Percentiles rank a stretch among this genome's conserved stretches.
phyloP scores from a whole-genome alignment of 2,888 invertebrate species.

The Amphipyra tragopoginis region DNA sequence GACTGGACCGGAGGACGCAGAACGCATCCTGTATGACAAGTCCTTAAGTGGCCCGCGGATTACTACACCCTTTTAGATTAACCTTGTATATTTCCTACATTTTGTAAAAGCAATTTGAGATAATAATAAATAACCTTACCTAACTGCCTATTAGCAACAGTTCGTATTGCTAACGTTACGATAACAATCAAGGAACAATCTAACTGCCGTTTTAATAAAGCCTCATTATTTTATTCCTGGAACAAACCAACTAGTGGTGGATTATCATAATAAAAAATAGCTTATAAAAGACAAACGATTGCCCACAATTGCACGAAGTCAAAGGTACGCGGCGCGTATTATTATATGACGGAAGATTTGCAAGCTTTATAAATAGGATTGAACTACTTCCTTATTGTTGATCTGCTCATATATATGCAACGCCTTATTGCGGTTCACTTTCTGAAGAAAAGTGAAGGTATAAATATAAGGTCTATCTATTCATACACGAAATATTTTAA shows the following conservation, averaged over 20 bases:
- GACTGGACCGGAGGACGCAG: no score
- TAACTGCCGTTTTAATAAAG: not conserved
- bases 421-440: no score
- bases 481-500: no score
- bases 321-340: conserved; percentile 6
- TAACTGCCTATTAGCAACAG: not conserved
- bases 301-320: conserved; percentile 17
- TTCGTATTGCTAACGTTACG: not conserved
- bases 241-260: not conserved
- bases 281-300: not conserved
- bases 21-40: no score
- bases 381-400: conserved; percentile 20
- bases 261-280: conserved; percentile 5
- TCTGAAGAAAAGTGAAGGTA: no score
- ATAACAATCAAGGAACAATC: conserved; percentile 6
- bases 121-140: no score
- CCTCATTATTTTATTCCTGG: conserved; percentile 6
- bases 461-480: no score
- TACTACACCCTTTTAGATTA: no score
- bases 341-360: conserved; percentile 22
- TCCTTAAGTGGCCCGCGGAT: no score
- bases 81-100: no score
- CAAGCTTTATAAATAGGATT: conserved; percentile 32
- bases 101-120: no score
- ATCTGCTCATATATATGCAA: conserved; percentile 14